phyloP scores from a whole-genome alignment of 2,113 vertebrate genomes.

The Cyrtonyx montezumae region DNA sequence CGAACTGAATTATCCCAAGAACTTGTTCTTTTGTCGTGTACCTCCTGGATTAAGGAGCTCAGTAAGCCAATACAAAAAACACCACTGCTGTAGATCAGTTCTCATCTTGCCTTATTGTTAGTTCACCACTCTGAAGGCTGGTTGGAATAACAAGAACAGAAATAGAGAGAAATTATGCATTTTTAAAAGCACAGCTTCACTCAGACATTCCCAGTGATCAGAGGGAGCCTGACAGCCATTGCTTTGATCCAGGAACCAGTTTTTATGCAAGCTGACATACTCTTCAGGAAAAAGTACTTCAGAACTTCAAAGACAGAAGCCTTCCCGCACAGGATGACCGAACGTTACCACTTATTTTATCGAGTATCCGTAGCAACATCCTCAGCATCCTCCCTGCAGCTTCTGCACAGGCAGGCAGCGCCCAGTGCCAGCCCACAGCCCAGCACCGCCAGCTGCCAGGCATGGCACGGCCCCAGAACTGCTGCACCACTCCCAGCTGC shows the following conservation, averaged over 20 bases:
- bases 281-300: neutral
- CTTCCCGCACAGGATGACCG: neutral
- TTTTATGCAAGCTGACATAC: slow-evolving; percentile 2
- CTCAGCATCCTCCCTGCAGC: neutral
- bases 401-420: neutral
- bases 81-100: neutral
- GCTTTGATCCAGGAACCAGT: slow-evolving; percentile 37
- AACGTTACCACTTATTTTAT: neutral
- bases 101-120: neutral
- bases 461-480: neutral
- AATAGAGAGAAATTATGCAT: neutral
- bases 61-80: neutral
- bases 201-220: neutral
- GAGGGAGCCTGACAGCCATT: slow-evolving; percentile 10
- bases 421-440: neutral
- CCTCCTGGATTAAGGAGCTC: neutral
- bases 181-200: slow-evolving; percentile 20
- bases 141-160: neutral
- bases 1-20: neutral
- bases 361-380: neutral
- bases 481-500: neutral
- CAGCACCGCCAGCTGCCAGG: neutral
- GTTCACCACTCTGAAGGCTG: neutral
- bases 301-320: slow-evolving; percentile 17
- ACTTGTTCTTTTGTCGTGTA: neutral